Percentiles rank a stretch among this genome's conserved stretches.
phyloP scores from a whole-genome alignment of 2,113 vertebrate genomes.

The Oreochromis niloticus region DNA sequence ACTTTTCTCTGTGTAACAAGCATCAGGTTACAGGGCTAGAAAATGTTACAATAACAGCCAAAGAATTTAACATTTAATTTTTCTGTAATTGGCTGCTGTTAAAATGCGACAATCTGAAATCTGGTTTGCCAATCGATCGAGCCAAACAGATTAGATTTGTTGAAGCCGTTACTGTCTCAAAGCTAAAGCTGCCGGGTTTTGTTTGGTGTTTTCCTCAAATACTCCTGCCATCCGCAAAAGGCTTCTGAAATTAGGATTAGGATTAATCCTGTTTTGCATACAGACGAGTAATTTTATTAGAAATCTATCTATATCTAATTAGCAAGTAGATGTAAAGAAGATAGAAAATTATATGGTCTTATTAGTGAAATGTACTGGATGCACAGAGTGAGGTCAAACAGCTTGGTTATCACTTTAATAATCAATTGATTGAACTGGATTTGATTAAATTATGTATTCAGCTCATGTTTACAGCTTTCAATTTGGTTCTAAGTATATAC shows the following conservation, averaged over 20 bases:
- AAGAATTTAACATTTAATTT: fast-evolving
- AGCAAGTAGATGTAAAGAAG: neutral
- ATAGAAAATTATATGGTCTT: neutral
- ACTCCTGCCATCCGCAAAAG: neutral
- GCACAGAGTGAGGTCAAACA: fast-evolving
- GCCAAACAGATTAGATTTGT: neutral
- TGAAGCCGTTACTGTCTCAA: neutral
- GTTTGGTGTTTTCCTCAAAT: neutral
- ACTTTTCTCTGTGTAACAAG: neutral
- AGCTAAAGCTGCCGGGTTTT: neutral
- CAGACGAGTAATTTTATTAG: neutral
- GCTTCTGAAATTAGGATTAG: neutral
- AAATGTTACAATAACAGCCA: neutral
- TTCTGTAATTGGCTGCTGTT: neutral
- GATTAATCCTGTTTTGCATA: neutral
- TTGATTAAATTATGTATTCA: neutral
- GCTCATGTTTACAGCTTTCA: neutral
- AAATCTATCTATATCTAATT: neutral
- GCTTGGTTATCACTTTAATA: neutral
- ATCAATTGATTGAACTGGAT: neutral
- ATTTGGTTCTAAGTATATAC: neutral
- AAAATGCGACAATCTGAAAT: neutral
- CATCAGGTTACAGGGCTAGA: neutral
- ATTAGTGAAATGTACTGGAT: neutral
- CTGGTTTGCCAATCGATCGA: neutral